Base-by-base conservation (phyloP, 2,888 invertebrate genomes). In the Trachelus troglodyta region DNA sequence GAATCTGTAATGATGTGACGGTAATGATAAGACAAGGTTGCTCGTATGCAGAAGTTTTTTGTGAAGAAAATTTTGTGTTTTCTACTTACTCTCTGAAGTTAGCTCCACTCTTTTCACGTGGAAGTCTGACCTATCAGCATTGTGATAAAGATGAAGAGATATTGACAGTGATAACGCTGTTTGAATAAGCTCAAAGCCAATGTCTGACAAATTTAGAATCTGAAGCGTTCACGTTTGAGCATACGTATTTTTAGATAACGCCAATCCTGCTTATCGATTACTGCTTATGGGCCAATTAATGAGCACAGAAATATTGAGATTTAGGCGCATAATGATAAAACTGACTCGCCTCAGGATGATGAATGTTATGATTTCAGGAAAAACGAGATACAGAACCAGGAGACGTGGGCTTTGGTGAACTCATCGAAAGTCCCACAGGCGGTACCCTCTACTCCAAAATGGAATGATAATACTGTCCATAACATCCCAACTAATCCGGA, bases 381-480 rank as follows among this genome's bases (percentile, higher is more conserved):
- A 34, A 56, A 68, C 15, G 69, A 4, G 15, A 4, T n/a, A 9
- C 30, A 69, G 30, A 12, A 77, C 40, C 74, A 69, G n/a, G 77
- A 69, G 79, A 89, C 86, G 77, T 80, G 85, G 2, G 82, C 87
- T 4, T 81, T 90, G 74, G 85, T 89, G n/a, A 85, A 87, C 68
- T 83, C 85, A 11, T 80, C 81, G 12, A 23, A 82, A 85, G n/a
- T 85, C 88, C 71, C 86, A 34, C 79, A 85, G 35, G 0, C 35
- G 12, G 35, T 12, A 0, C 37, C 84, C 69, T 79, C 71, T 15
- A 2, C 15, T 40, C 40, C 40, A 2, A 15, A 6, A 40, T 85
- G 84, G 30, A 79, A 82, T 76, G 85, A 83, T 23, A 88, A 84
- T 69, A 73, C 81, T 4, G 69, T 31, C 88, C 88, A 80, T 85